phyloP scores from a whole-genome alignment of 2,113 vertebrate species.

The Thinocorus orbignyianus region DNA sequence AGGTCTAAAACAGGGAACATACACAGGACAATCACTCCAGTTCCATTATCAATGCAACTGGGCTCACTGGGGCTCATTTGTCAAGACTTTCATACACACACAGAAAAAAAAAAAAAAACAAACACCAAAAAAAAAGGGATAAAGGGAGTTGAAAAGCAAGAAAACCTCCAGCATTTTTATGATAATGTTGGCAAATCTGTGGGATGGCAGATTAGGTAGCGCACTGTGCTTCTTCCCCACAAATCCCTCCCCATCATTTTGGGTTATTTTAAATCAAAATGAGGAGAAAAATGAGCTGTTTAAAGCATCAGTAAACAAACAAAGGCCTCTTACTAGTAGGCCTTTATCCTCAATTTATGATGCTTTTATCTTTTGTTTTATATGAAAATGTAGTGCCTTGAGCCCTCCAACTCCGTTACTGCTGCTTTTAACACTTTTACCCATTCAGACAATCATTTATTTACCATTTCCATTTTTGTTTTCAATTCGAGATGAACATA shows the following conservation, averaged over 20 bases:
- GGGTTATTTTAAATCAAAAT: constrained; percentile 56
- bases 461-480: constrained; percentile 31
- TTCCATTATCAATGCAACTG: constrained; percentile 9
- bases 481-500: neutral
- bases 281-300: constrained; percentile 32
- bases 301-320: constrained; percentile 50
- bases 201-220: constrained; percentile 43
- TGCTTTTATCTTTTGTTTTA: constrained; percentile 47
- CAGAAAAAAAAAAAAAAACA: too few relatives aligned
- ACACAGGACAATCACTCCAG: neutral
- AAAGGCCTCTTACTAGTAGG: constrained; percentile 16
- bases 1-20: neutral
- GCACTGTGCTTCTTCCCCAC: neutral
- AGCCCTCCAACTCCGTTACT: neutral
- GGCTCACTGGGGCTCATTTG: constrained; percentile 34
- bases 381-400: constrained; percentile 36
- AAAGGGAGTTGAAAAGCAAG: constrained; percentile 11
- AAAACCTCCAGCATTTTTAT: constrained; percentile 43
- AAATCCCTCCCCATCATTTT: constrained; percentile 29
- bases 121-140: too few relatives aligned
- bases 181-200: constrained; percentile 19
- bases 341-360: constrained; percentile 55
- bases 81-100: neutral
- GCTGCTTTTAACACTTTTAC: neutral
- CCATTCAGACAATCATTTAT: constrained; percentile 22